phyloP scores from a whole-genome alignment of 2,888 invertebrate species.

The Calameuta pallipes region DNA sequence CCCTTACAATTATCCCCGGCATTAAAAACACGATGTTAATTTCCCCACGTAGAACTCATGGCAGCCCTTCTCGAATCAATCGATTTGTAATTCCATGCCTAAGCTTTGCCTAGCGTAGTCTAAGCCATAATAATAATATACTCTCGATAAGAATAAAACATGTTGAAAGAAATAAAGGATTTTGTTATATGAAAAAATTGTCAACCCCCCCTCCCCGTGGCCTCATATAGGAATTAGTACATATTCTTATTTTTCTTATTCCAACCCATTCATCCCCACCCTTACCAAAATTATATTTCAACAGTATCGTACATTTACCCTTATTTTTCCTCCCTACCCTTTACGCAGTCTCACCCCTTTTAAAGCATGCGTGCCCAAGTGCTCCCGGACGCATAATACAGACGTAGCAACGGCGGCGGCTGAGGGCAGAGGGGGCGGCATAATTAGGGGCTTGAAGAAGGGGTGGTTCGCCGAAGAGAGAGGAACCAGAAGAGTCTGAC shows the following conservation, averaged over 20 bases:
- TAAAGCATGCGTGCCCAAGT: slow-evolving; percentile 65
- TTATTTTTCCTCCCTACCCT: slow-evolving; percentile 42
- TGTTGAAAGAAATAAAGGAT: slow-evolving; percentile 41
- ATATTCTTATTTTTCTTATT: no score
- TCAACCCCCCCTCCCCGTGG: no score
- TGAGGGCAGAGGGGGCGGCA: slow-evolving; percentile 54
- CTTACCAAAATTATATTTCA: no score
- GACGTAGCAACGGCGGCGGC: slow-evolving; percentile 45
- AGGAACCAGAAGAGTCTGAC: slow-evolving; percentile 64
- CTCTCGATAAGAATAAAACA: slow-evolving; percentile 29
- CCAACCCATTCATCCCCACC: no score
- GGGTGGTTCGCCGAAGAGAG: slow-evolving; percentile 54
- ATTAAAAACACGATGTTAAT: slow-evolving; percentile 66
- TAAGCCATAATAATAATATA: no score
- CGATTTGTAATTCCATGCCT: slow-evolving; percentile 62
- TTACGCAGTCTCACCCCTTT: slow-evolving; percentile 31
- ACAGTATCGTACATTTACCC: slow-evolving; percentile 43
- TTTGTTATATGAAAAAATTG: slow-evolving; percentile 15
- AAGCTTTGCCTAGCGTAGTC: slow-evolving; percentile 37
- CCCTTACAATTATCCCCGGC: slow-evolving; percentile 65
- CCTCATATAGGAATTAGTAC: no score
- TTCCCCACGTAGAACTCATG: slow-evolving; percentile 50
- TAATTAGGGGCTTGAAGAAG: slow-evolving; percentile 63
- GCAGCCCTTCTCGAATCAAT: slow-evolving; percentile 60
- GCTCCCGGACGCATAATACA: slow-evolving; percentile 63